Evolutionary conservation across 92 coral and sea anemone species (phyloP), one percentile per base, ranked within the genome.

Genomic region (Ricordea florida): DNA sequence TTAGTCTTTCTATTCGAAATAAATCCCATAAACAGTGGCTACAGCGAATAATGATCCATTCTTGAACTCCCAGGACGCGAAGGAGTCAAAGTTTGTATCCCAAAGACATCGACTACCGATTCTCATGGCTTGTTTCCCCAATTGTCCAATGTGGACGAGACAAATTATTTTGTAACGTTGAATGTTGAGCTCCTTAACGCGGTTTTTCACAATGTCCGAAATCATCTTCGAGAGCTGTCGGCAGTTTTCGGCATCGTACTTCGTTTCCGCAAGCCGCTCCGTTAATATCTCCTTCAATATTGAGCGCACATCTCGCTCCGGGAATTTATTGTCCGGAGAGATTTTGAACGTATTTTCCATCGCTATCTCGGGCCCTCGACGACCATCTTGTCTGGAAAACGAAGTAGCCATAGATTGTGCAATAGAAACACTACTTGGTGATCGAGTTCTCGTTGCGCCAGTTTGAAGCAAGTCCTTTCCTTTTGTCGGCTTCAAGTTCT

Each of bases 81-180:
- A 94, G 13, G 94, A 88, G 78, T 94, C 98, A 57, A 71, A 70
- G 41, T 44, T 79, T 15, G 82, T 71, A 44, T 94, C 97, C 98
- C 98, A 94, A 11, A 94, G 65, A 67, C 98, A 94, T 6, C 98
- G 91, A 47, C 98, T 94, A 1, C 97, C 98, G 21, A 94, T 90
- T 23, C 93, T 63, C 81, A 94, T 57, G 5, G 89, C 88, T 24
- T 94, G 97, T 28, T 87, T 84, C 11, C 89, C 93, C 36, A 93
- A n/a, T 64, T 93, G 97, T 21, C 98, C 98, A 62, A 94, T 94
- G 25, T 94, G 92, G 0, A 94, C 97, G 43, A 94, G 40, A 10
- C 93, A 82, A 26, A 94, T 80, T 15, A 94, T 69, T 65, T 94
- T 94, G 63, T 94, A 94, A 50, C 98, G 84, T 16, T 85, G 94